phyloP scores from a whole-genome alignment of 2,113 vertebrate species.

The Mobula birostris region DNA sequence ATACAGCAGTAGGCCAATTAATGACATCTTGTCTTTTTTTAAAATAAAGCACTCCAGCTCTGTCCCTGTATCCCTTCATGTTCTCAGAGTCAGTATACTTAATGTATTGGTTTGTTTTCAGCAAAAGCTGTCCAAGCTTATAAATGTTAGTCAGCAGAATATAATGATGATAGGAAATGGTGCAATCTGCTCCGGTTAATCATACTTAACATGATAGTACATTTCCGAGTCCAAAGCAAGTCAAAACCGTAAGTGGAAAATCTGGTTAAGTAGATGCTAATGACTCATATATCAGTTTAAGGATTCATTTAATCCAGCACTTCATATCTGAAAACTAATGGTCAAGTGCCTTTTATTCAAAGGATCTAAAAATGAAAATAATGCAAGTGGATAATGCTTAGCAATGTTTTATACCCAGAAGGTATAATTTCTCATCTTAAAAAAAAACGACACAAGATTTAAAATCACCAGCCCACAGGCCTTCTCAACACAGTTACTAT shows the following conservation, averaged over 20 bases:
- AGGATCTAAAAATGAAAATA: background rate
- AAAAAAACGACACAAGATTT: background rate
- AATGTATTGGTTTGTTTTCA: background rate
- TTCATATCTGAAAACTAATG: background rate
- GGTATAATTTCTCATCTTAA: no score
- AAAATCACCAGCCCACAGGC: background rate
- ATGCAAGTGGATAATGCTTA: background rate
- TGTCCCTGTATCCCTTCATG: no score
- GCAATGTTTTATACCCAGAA: no score
- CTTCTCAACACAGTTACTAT: background rate
- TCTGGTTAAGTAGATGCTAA: background rate
- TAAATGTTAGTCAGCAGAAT: background rate
- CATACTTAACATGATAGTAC: no score
- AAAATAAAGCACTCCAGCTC: no score
- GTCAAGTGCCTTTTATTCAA: background rate
- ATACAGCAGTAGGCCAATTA: no score
- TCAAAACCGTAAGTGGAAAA: background rate
- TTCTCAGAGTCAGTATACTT: no score
- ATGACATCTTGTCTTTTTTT: no score
- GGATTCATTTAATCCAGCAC: background rate
- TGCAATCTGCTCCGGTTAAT: background rate
- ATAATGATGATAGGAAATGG: background rate
- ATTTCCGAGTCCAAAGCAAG: no score
- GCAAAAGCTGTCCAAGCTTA: background rate
- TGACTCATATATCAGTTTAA: conserved; percentile 6